Conservation (phyloP, 2,888 invertebrate species). For the Chironomus tentans region DNA sequence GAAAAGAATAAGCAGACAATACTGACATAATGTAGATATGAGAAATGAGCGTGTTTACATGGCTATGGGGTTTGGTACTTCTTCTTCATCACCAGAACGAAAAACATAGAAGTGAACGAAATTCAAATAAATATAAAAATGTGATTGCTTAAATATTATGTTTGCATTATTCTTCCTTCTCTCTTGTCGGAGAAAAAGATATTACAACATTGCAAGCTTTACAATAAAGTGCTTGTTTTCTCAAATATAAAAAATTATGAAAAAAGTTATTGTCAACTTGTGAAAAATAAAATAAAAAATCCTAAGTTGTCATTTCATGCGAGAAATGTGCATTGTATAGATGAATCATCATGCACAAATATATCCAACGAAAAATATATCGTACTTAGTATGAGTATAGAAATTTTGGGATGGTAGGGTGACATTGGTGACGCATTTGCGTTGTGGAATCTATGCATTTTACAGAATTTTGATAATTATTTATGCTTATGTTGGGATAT, state of each 20-base stretch:
- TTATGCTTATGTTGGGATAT: too few relatives aligned
- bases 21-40: background rate
- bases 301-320: background rate
- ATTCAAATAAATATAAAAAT: background rate
- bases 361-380: too few relatives aligned
- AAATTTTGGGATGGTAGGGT: too few relatives aligned
- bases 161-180: background rate
- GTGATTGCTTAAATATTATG: background rate
- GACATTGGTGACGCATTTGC: too few relatives aligned
- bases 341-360: too few relatives aligned
- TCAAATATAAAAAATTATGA: background rate
- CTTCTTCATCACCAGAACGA: too few relatives aligned
- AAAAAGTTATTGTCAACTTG: background rate
- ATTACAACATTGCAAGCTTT: background rate
- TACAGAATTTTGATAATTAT: too few relatives aligned
- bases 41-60: background rate
- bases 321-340: too few relatives aligned
- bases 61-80: background rate
- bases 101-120: too few relatives aligned
- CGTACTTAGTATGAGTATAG: too few relatives aligned
- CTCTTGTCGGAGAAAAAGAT: background rate
- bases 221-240: background rate
- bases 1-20: background rate
- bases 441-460: too few relatives aligned
- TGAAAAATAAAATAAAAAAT: background rate